A percentile compares a stretch with the other conserved stretches of the same genome.
phyloP scores from a whole-genome alignment of 2,888 invertebrate genomes.

The Caenorhabditis uteleia region DNA sequence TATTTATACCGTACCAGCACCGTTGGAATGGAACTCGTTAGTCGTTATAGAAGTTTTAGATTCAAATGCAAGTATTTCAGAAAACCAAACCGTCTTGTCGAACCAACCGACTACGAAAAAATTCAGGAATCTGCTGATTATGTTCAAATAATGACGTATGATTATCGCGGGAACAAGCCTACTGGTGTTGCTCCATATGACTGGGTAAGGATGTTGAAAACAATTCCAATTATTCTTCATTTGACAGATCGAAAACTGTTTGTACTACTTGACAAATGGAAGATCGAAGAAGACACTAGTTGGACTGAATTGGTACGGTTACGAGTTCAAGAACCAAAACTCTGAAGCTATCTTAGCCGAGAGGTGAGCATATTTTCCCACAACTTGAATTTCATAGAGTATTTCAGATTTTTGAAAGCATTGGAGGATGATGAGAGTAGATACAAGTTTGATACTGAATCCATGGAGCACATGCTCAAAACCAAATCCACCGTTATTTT shows the following conservation, averaged over 20 bases:
- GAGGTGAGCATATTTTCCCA: constrained; percentile 9
- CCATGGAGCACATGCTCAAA: constrained; percentile 50
- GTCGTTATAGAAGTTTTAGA: too few species aligned
- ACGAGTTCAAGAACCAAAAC: constrained; percentile 33
- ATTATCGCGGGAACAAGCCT: constrained; percentile 45
- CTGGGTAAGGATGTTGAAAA: too few species aligned
- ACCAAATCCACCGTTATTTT: constrained; percentile 22
- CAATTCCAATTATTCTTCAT: too few species aligned
- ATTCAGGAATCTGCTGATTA: constrained; percentile 51
- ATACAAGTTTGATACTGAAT: constrained; percentile 51
- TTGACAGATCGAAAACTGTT: constrained; percentile 20
- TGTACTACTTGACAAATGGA: constrained; percentile 10
- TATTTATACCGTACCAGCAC: constrained; percentile 26
- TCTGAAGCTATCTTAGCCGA: constrained; percentile 43
- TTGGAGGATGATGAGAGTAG: constrained; percentile 31
- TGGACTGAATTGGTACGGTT: constrained; percentile 62
- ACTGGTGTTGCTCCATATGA: constrained; percentile 57
- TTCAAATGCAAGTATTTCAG: too few species aligned
- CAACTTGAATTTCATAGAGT: neutral
- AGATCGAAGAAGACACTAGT: constrained; percentile 41
- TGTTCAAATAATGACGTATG: constrained; percentile 65
- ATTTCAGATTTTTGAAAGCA: constrained; percentile 52
- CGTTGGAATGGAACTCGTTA: constrained; percentile 16
- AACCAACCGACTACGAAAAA: constrained; percentile 36
- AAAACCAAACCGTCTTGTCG: constrained; percentile 34